Conservation (phyloP, 2,888 invertebrate genomes). For the Neoscelio sp. region DNA sequence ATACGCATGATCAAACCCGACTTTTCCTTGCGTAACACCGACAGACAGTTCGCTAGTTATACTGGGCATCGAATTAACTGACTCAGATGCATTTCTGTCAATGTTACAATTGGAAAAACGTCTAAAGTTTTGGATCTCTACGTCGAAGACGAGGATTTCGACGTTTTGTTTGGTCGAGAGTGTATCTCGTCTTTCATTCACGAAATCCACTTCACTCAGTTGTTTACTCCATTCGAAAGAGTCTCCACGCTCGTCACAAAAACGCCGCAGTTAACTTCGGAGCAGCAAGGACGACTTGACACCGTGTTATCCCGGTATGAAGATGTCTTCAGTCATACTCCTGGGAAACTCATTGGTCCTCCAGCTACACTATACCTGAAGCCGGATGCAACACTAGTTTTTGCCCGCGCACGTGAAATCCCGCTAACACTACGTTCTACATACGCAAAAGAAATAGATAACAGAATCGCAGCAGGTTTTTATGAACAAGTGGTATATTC, state of each 20-base stretch:
- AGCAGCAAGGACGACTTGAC: slow-evolving; percentile 8
- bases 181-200: slow-evolving; percentile 34
- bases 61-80: slow-evolving; percentile 25
- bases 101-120: slow-evolving; percentile 13
- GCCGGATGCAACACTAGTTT: slow-evolving; percentile 11
- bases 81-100: background rate
- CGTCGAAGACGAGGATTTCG: slow-evolving; percentile 37
- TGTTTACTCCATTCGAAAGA: no score
- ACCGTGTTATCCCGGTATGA: background rate
- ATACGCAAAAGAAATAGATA: slow-evolving; percentile 19
- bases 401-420: slow-evolving; percentile 35
- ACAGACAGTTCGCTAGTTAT: slow-evolving; percentile 39
- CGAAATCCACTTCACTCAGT: slow-evolving; percentile 37
- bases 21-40: background rate
- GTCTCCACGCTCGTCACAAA: background rate
- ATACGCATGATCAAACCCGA: background rate
- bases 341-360: slow-evolving; percentile 37
- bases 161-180: slow-evolving; percentile 43
- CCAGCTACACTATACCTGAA: slow-evolving; percentile 14
- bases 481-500: slow-evolving; percentile 34
- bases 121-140: slow-evolving; percentile 31
- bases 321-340: slow-evolving; percentile 18
- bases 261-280: background rate
- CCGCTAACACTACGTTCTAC: slow-evolving; percentile 2
- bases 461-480: slow-evolving; percentile 7